These are phyloP conservation scores for Syrmaticus mikado DNA, from an alignment of 2,113 vertebrate genomes.

Conservation along the genomic window DNA sequence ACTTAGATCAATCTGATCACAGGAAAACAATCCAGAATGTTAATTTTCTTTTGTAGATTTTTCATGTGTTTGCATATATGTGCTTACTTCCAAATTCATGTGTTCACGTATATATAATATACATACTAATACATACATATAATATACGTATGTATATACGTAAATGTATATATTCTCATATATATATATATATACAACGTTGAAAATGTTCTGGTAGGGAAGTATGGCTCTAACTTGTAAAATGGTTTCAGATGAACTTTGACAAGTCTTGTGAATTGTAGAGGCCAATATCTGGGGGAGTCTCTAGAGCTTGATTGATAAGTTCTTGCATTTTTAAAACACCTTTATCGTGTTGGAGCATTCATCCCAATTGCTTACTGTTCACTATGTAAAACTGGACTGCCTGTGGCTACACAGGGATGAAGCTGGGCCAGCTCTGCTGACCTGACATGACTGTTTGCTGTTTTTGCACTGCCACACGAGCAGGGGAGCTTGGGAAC, in stretches of 20 bases:
- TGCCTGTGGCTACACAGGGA: background rate
- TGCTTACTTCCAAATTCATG: background rate
- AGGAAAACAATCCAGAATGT: background rate
- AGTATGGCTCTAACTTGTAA: background rate
- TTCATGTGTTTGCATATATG: background rate
- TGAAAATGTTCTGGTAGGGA: background rate
- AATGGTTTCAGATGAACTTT: background rate
- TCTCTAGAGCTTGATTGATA: background rate
- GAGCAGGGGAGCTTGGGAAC: background rate
- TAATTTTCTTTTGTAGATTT: background rate
- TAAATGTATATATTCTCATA: background rate
- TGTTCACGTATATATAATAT: background rate
- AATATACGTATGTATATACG: background rate
- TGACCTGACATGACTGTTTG: background rate
- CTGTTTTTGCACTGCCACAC: no score
- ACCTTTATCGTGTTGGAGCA: background rate
- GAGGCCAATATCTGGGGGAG: background rate
- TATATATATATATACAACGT: background rate
- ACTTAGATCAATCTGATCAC: background rate
- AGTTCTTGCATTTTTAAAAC: background rate
- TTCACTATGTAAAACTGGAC: rapidly evolving
- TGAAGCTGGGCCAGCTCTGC: background rate
- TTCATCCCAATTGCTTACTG: background rate
- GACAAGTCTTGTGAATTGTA: background rate
- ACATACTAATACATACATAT: no score